These are phyloP conservation scores for Protobothrops flavoviridis DNA, from an alignment of 2,113 vertebrate species.

Conservation along the genomic window DNA sequence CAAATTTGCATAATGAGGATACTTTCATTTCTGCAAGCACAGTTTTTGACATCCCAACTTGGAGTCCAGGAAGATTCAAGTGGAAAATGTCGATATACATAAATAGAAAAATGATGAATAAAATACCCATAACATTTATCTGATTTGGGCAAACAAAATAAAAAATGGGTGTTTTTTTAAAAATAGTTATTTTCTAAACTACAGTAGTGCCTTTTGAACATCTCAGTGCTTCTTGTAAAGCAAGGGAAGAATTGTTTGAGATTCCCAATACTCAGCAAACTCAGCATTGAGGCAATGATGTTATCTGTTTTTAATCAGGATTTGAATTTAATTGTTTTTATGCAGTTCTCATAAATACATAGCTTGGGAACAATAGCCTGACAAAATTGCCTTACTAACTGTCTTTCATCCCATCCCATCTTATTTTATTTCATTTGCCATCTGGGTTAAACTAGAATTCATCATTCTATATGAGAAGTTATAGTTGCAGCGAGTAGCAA, in stretches of 20 bases:
- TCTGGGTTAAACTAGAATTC: conserved; percentile 37
- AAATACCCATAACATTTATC: conserved; percentile 77
- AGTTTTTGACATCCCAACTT: conserved; percentile 86
- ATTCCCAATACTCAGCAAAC: conserved; percentile 76
- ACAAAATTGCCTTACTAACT: conserved; percentile 47
- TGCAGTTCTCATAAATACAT: conserved; percentile 56
- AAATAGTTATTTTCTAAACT: conserved; percentile 62
- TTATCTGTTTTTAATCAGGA: conserved; percentile 82
- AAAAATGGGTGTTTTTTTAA: conserved; percentile 56
- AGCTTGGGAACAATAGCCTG: conserved; percentile 42
- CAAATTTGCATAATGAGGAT: conserved; percentile 94
- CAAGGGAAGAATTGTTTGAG: conserved; percentile 65
- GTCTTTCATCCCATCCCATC: background rate
- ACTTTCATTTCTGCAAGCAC: conserved; percentile 87
- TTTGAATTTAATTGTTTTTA: conserved; percentile 83
- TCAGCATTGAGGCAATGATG: conserved; percentile 80
- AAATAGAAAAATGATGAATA: conserved; percentile 77
- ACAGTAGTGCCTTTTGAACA: conserved; percentile 66
- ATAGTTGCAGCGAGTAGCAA: background rate
- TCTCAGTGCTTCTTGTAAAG: conserved; percentile 55
- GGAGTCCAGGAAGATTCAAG: conserved; percentile 72
- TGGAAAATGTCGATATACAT: conserved; percentile 81
- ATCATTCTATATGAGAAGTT: conserved; percentile 29
- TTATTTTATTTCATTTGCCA: conserved; percentile 39
- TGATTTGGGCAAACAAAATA: conserved; percentile 75